Evolutionary conservation across 2,888 invertebrate genomes (phyloP), one percentile per base, ranked within the genome.

Genomic region (Pharmacophagus antenor): DNA sequence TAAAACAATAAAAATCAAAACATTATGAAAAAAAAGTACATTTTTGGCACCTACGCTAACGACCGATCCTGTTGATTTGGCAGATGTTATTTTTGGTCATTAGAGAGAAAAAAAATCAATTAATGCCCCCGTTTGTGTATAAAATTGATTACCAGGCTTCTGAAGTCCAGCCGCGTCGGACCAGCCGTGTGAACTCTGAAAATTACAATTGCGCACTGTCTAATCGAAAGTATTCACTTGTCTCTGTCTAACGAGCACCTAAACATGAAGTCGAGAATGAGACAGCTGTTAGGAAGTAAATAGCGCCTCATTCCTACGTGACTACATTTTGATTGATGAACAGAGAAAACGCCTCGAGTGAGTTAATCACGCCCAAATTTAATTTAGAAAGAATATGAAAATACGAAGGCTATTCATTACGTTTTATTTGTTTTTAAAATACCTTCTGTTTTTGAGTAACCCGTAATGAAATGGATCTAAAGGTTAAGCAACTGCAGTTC

Each of bases 321-420:
- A 76, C 77, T 74, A 73, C 71, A 70, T 62, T 78, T 83, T 89
- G 89, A 90, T 90, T 90, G 88, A 90, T 90, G 89, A 85, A 89
- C 87, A 85, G 82, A 84, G 88, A 88, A 88, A 88, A 88, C 89
- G 89, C 89, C 89, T 89, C 79, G 76, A 85, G 85, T 84, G 78
- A 81, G 81, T 82, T 84, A 82, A 88, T 88, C 85, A 86, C 82
- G 82, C 84, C 87, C 85, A 88, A 89, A 88, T 88, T 88, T 82
- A 89, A 89, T 89, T 88, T 88, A 82, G 84, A 77, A 82, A 70
- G 77, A 74, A 82, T 80, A 84, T 78, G 79, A 82, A 81, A 82
- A 82, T 73, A 73, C 74, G 73, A 67, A 75, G 70, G 72, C 74
- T 75, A 79, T 82, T 84, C 76, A 76, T 77, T 77, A 75, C 70